phyloP scores from a whole-genome alignment of 2,888 invertebrate genomes.

The Teinopalpus imperialis region DNA sequence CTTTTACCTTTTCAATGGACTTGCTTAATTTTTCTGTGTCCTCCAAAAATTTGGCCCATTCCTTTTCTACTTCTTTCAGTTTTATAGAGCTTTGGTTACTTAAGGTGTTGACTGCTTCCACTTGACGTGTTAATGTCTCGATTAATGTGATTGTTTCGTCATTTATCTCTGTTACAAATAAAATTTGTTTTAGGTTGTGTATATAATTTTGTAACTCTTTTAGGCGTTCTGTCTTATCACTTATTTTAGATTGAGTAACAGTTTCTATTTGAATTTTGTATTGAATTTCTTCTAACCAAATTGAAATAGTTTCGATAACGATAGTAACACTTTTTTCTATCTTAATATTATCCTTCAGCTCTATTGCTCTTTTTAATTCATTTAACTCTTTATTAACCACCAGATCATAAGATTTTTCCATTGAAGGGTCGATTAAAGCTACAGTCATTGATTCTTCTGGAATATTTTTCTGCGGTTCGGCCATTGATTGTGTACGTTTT shows the following conservation, averaged over 20 bases:
- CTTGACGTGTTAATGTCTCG: slow-evolving; percentile 83
- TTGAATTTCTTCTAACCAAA: slow-evolving; percentile 93
- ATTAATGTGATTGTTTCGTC: slow-evolving; percentile 85
- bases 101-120: slow-evolving; percentile 86
- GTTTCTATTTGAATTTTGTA: slow-evolving; percentile 84
- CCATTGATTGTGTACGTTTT: slow-evolving; percentile 60
- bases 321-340: slow-evolving; percentile 87
- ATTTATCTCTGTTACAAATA: slow-evolving; percentile 85
- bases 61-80: slow-evolving; percentile 82
- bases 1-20: slow-evolving; percentile 72
- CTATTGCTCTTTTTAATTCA: slow-evolving; percentile 81
- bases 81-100: slow-evolving; percentile 66
- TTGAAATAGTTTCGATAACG: slow-evolving; percentile 90
- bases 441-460: slow-evolving; percentile 57
- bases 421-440: slow-evolving; percentile 61
- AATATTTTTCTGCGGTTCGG: slow-evolving; percentile 45
- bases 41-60: slow-evolving; percentile 87
- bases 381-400: slow-evolving; percentile 84
- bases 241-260: slow-evolving; percentile 43
- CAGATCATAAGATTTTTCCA: slow-evolving; percentile 67
- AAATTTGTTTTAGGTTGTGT: slow-evolving; percentile 82
- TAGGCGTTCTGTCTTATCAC: slow-evolving; percentile 55
- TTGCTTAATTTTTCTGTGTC: slow-evolving; percentile 82
- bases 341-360: slow-evolving; percentile 77
- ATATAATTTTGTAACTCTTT: slow-evolving; percentile 79